Evolutionary conservation across 2,113 vertebrate genomes (phyloP).

Genomic region (Pelusios castaneus): DNA sequence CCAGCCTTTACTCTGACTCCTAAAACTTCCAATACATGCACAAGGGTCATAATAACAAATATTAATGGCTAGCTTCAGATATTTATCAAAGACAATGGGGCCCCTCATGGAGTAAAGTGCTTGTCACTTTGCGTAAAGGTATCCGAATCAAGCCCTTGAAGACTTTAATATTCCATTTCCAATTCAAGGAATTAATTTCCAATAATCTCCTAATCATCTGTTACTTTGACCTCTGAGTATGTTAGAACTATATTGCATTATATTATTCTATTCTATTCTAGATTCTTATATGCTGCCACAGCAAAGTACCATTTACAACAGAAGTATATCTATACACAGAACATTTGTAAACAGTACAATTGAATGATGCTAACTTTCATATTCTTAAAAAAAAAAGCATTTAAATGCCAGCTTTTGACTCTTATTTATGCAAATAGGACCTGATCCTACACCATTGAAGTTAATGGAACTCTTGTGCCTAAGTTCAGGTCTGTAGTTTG

Average conservation of each 20-base stretch:
- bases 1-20: neutral
- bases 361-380: neutral
- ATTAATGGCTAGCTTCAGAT: neutral
- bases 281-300: neutral
- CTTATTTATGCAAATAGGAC: neutral
- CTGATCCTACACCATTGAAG: neutral
- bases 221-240: neutral
- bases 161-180: neutral
- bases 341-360: neutral
- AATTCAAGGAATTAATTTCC: neutral
- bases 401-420: neutral
- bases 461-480: neutral
- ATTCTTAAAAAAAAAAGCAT: neutral
- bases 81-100: neutral
- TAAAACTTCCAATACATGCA: neutral
- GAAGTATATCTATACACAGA: neutral
- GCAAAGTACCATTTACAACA: neutral
- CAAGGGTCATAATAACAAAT: neutral
- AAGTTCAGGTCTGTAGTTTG: neutral
- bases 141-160: neutral
- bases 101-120: neutral
- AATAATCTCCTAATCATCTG: rapidly evolving
- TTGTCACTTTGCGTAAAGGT: neutral
- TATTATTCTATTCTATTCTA: rapidly evolving
- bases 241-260: neutral